A percentile compares a stretch with the other conserved stretches of the same genome.
phyloP scores from a whole-genome alignment of 2,113 vertebrate genomes.

The Protobothrops flavoviridis region DNA sequence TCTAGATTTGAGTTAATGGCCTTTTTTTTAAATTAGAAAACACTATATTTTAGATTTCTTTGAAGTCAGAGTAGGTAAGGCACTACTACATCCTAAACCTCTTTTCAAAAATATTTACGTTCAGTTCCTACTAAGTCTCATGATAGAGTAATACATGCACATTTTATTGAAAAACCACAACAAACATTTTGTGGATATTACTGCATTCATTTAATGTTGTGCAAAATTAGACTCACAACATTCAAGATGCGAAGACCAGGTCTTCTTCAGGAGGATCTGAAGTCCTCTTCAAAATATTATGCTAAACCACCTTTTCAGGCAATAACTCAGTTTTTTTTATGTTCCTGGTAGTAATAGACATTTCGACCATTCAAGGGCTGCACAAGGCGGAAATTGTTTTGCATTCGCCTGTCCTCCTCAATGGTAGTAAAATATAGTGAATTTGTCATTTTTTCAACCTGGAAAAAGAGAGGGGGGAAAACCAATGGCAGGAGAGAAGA shows the following conservation, averaged over 20 bases:
- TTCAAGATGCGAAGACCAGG: neutral
- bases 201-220: neutral
- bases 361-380: neutral
- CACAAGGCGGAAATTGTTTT: constrained; percentile 5
- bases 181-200: neutral
- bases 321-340: fast-evolving
- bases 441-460: neutral
- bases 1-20: neutral
- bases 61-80: neutral
- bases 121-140: neutral
- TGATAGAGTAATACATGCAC: neutral
- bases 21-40: neutral
- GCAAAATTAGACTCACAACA: neutral
- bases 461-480: neutral
- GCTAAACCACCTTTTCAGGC: fast-evolving
- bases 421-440: neutral
- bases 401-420: neutral
- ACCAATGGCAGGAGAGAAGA: too few relatives aligned
- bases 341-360: neutral
- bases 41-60: neutral
- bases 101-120: neutral
- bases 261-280: neutral
- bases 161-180: neutral
- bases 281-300: neutral
- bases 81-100: neutral